phyloP scores from a whole-genome alignment of 2,797 vertebrate species.

The Dendrocincla fuliginosa region DNA sequence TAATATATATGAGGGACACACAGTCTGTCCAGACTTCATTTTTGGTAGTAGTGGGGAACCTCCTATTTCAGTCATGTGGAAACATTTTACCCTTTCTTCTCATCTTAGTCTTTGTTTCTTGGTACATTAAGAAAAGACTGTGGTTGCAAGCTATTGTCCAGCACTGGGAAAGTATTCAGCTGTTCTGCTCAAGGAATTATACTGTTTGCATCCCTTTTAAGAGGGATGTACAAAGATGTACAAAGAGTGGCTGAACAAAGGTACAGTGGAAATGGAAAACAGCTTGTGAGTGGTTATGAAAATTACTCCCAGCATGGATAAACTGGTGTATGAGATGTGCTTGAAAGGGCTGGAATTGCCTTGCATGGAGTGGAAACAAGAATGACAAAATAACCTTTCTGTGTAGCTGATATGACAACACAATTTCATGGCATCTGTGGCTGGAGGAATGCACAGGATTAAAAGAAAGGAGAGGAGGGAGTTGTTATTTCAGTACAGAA shows the following conservation, averaged over 20 bases:
- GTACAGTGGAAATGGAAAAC: not conserved
- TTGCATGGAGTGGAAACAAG: not conserved
- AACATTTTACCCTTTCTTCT: not conserved
- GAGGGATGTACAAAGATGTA: not conserved
- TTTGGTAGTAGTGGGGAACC: not conserved
- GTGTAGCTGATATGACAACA: not conserved
- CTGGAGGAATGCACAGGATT: not conserved
- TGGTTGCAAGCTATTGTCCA: constrained; percentile 38
- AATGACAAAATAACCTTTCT: not conserved
- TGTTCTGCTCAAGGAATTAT: not conserved
- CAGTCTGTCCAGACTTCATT: not conserved
- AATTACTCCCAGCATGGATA: not conserved
- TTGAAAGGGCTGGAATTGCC: not conserved
- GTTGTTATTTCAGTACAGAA: not conserved
- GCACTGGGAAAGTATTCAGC: constrained; percentile 6
- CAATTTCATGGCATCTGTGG: not conserved
- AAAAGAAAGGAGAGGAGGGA: not conserved
- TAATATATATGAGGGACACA: not conserved
- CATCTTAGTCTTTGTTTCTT: not conserved
- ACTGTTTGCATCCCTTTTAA: not conserved
- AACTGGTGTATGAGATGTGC: not conserved
- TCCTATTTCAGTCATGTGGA: not conserved
- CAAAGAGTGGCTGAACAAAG: not conserved
- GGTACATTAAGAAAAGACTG: not conserved
- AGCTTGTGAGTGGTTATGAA: not conserved